A percentile compares a stretch with the other conserved stretches of the same genome.
phyloP scores from a whole-genome alignment of 2,113 vertebrate species.

The Ptychochromis oligacanthus region DNA sequence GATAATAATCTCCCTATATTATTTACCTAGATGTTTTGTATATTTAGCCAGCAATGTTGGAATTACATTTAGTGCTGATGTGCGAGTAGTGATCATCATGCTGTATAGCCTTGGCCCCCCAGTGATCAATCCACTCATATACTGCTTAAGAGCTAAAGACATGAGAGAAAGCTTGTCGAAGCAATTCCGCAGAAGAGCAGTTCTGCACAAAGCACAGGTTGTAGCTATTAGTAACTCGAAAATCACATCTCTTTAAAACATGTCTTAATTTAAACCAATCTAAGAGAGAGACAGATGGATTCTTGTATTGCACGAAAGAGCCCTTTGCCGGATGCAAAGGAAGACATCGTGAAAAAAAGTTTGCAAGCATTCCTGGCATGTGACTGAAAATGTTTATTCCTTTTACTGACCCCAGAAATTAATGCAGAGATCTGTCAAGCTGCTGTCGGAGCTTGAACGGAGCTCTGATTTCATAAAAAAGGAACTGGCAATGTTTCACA shows the following conservation, averaged over 20 bases:
- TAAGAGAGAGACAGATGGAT: background rate
- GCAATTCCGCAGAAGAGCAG: background rate
- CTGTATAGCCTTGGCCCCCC: slow-evolving; percentile 69
- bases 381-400: background rate
- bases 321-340: background rate
- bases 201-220: slow-evolving; percentile 21
- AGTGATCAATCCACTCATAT: slow-evolving; percentile 74
- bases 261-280: background rate
- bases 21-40: slow-evolving; percentile 70
- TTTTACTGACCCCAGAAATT: background rate
- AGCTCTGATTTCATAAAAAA: background rate
- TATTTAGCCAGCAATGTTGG: slow-evolving; percentile 64
- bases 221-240: slow-evolving; percentile 7
- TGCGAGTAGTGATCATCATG: slow-evolving; percentile 62
- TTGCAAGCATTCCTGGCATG: too few species aligned
- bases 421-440: background rate
- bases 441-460: too few species aligned
- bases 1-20: slow-evolving; percentile 69
- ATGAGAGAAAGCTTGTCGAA: slow-evolving; percentile 62
- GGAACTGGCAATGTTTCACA: too few species aligned
- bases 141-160: slow-evolving; percentile 70
- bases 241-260: background rate
- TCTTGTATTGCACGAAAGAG: background rate
- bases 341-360: too few species aligned
- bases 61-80: slow-evolving; percentile 47